Evolutionary conservation across 2,797 vertebrate species (phyloP).

Genomic region (Picus viridis): DNA sequence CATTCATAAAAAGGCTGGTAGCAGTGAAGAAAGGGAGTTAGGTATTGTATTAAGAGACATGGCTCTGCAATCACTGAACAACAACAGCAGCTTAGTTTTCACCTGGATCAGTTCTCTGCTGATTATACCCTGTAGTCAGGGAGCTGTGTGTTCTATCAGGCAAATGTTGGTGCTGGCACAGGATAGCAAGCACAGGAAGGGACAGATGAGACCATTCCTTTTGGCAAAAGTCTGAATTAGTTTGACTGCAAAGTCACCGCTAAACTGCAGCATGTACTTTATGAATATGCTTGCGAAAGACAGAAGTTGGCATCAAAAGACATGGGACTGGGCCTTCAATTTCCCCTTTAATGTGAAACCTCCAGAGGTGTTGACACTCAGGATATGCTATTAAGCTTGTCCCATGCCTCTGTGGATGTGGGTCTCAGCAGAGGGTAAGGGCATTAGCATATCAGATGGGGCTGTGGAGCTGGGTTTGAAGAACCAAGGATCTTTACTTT

Average conservation of each 20-base stretch:
- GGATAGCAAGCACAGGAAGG: not conserved
- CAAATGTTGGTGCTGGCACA: not conserved
- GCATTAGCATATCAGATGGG: not conserved
- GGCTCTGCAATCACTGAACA: not conserved
- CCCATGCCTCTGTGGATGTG: not conserved
- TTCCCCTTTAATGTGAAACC: not conserved
- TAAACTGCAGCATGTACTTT: not conserved
- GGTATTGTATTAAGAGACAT: not conserved
- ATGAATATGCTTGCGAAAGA: not conserved
- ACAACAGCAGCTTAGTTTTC: not conserved
- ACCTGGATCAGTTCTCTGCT: not conserved
- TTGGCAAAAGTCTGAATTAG: not conserved
- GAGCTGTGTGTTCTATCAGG: not conserved
- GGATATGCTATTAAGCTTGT: not conserved
- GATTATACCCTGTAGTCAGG: not conserved
- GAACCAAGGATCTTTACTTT: constrained; percentile 12
- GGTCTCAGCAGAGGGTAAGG: not conserved
- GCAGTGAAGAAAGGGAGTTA: not conserved
- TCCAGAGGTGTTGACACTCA: not conserved
- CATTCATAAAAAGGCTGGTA: not conserved
- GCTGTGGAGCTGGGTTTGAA: not conserved
- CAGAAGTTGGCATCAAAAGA: not conserved
- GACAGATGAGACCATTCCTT: not conserved
- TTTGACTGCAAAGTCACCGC: not conserved
- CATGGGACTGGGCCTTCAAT: not conserved